phyloP scores from a whole-genome alignment of 1,140 invertebrate species.

The Zaprionus taronus region DNA sequence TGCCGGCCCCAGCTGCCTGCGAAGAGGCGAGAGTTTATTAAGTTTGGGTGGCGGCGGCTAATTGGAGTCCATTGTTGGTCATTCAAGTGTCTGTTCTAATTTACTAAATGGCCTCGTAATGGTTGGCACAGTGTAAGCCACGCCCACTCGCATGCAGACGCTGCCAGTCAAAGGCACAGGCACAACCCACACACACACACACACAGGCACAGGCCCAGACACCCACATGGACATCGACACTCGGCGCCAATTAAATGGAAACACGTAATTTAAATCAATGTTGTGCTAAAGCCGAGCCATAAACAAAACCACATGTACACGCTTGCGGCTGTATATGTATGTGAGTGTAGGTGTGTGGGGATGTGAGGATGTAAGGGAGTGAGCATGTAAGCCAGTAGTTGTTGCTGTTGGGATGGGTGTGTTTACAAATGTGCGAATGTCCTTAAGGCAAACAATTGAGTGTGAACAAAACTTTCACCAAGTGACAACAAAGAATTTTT shows the following conservation, averaged over 20 bases:
- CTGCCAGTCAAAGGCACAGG: conserved; percentile 15
- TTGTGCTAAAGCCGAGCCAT: conserved; percentile 73
- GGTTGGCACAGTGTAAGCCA: conserved; percentile 28
- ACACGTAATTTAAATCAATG: conserved; percentile 83
- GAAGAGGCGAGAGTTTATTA: conserved; percentile 40
- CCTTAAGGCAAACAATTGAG: conserved; percentile 83
- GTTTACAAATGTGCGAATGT: conserved; percentile 81
- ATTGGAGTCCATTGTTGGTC: conserved; percentile 59
- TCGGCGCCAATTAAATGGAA: conserved; percentile 78
- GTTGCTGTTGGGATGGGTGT: conserved; percentile 49
- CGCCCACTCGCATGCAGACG: conserved; percentile 21
- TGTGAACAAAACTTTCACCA: conserved; percentile 81
- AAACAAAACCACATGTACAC: conserved; percentile 79
- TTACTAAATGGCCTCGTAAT: conserved; percentile 71
- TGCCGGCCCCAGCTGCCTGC: conserved; percentile 67
- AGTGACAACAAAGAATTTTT: conserved; percentile 74
- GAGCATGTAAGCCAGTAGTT: conserved; percentile 20
- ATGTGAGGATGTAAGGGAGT: conserved; percentile 15
- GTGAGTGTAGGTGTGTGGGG: conserved; percentile 21
- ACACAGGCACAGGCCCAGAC: conserved; percentile 10
- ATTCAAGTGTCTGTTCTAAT: conserved; percentile 71
- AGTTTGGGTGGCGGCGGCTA: conserved; percentile 44
- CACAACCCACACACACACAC: conserved; percentile 18
- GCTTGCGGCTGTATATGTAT: conserved; percentile 61
- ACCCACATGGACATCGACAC: conserved; percentile 68